These are phyloP conservation scores for Pharmacophagus antenor DNA, from an alignment of 2,888 invertebrate species.

Conservation along the genomic window DNA sequence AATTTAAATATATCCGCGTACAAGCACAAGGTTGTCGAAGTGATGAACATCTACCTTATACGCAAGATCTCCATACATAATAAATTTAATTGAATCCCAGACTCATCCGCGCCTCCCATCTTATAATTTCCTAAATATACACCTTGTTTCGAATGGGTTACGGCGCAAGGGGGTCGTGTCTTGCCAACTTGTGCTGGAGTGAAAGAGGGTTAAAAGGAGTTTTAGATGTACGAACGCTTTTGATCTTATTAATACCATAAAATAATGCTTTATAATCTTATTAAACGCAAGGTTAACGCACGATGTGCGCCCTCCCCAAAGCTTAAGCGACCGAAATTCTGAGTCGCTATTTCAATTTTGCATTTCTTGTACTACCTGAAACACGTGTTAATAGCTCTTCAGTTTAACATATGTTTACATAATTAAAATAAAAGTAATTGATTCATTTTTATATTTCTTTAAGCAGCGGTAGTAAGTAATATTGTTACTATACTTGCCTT, in stretches of 20 bases:
- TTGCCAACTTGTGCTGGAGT: conserved; percentile 67
- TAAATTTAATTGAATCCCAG: conserved; percentile 79
- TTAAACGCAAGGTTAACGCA: conserved; percentile 87
- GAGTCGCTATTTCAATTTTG: conserved; percentile 64
- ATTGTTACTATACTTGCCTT: too few species aligned
- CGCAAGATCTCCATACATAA: conserved; percentile 78
- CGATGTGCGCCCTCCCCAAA: conserved; percentile 62
- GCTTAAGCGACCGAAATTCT: conserved; percentile 54
- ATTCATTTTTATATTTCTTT: too few species aligned
- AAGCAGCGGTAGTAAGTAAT: too few species aligned
- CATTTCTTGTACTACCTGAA: conserved; percentile 43
- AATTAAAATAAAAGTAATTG: too few species aligned
- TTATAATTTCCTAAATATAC: conserved; percentile 76
- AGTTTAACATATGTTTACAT: too few species aligned
- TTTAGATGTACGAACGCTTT: conserved; percentile 84
- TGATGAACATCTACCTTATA: conserved; percentile 71
- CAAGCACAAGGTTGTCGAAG: conserved; percentile 58
- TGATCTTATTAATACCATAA: conserved; percentile 88
- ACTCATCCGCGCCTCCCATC: conserved; percentile 71
- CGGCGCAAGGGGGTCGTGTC: conserved; percentile 67
- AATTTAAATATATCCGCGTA: background rate
- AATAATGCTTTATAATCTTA: conserved; percentile 89
- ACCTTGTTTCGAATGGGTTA: conserved; percentile 67
- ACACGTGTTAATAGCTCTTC: conserved; percentile 20
- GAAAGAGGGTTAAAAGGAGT: conserved; percentile 82